Evolutionary conservation across 2,888 invertebrate genomes (phyloP), one percentile per base, ranked within the genome.

Genomic region (Eupithecia abbreviata): DNA sequence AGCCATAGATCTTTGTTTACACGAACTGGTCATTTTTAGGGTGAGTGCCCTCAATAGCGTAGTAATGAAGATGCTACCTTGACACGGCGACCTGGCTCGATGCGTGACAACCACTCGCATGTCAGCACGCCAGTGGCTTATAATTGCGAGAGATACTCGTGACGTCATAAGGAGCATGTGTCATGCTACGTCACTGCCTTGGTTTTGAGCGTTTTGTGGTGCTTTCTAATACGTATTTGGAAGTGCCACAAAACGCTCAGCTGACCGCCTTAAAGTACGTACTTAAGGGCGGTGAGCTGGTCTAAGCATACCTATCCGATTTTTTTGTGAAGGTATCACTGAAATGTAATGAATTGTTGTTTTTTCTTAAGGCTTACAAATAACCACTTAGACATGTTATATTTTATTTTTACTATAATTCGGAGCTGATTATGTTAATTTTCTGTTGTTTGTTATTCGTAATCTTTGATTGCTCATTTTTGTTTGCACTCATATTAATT

Each of bases 61-160:
- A 62, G 41, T 80, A 79, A 81, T 80, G 71, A 79, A 75, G 78
- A 82, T 81, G 77, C 78, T 78, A 82, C 82, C 82, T 82, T 82
- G 82, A 82, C 82, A 81, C 79, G 76, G 77, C 81, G 80, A 81
- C 82, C 80, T 70, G 67, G 78, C 77, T 10, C 78, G 87, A 90
- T 90, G 90, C 90, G 90, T 91, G 90, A 90, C 90, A 90, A 77
- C 30, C 30, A 73, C 80, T 89, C 86, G 89, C 90, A 89, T 89
- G 90, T 87, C 88, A 86, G 82, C 90, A 90, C 90, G 90, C 85
- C 84, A 75, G 71, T 55, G 42, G 77, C 76, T 79, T 80, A 79
- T 78, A 81, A 84, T 84, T 81, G 85, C 82, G 79, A 76, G 81
- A 80, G 81, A 82, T 80, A 81, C 73, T 74, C 70, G 80, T 81